phyloP scores from a whole-genome alignment of 2,113 vertebrate species.

The Mirounga angustirostris region DNA sequence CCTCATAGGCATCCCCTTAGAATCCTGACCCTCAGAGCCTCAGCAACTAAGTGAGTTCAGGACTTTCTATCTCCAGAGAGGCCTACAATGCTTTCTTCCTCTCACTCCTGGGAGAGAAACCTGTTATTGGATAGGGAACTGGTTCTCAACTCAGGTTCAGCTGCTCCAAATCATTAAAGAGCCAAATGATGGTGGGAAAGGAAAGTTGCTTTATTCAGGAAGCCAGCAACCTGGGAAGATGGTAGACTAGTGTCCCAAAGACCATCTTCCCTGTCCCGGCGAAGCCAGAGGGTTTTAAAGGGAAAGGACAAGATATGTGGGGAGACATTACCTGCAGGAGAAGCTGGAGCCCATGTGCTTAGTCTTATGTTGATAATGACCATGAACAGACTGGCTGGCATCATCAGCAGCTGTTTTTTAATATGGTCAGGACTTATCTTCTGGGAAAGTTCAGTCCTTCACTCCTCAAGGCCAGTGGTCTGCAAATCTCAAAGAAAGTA shows the following conservation, averaged over 20 bases:
- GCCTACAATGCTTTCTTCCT: not conserved
- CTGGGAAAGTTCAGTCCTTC: not conserved
- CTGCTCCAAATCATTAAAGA: not conserved
- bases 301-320: not conserved
- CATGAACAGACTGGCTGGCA: not conserved
- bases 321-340: not conserved
- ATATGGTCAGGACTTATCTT: not conserved
- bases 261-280: not conserved
- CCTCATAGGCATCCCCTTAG: not conserved
- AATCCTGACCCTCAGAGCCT: not conserved
- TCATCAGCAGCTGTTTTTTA: not conserved
- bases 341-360: not conserved
- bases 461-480: not conserved
- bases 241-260: not conserved
- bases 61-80: not conserved
- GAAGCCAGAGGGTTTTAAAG: not conserved
- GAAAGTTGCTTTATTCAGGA: not conserved
- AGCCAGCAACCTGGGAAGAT: not conserved
- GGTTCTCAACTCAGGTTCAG: not conserved
- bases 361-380: not conserved
- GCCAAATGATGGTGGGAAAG: not conserved
- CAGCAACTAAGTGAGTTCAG: not conserved
- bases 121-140: not conserved
- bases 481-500: not conserved
- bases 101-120: not conserved